Conservation (phyloP, 2,113 vertebrate species). For the Tichodroma muraria region DNA sequence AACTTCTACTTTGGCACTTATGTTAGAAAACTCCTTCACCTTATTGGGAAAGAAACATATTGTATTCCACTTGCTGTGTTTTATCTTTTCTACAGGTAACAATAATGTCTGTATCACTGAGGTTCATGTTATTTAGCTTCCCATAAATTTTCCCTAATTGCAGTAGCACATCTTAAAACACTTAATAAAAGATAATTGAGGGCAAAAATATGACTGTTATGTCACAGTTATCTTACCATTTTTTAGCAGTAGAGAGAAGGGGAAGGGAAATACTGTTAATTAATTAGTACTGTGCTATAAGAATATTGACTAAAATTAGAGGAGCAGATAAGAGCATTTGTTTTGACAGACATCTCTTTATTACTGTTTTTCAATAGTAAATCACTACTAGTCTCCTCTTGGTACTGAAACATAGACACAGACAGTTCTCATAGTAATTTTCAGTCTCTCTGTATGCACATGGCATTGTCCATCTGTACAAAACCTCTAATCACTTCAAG, state of each 20-base stretch:
- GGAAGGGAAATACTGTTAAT: background rate
- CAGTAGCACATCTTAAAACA: background rate
- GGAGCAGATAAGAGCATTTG: background rate
- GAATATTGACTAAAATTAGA: background rate
- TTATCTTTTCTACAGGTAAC: background rate
- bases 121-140: background rate
- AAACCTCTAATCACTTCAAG: background rate
- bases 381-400: background rate
- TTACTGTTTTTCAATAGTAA: background rate
- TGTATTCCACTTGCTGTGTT: background rate
- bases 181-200: background rate
- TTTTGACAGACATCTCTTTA: background rate
- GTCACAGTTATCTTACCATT: background rate
- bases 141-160: background rate
- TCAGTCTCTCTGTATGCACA: background rate
- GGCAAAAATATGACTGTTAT: background rate
- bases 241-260: background rate
- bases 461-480: background rate
- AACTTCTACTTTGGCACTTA: background rate
- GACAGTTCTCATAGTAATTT: background rate
- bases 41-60: background rate
- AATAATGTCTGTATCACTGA: background rate
- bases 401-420: background rate
- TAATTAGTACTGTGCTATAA: background rate
- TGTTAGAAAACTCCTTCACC: background rate